Conservation (phyloP, 2,113 vertebrate genomes). For the Gambusia affinis region DNA sequence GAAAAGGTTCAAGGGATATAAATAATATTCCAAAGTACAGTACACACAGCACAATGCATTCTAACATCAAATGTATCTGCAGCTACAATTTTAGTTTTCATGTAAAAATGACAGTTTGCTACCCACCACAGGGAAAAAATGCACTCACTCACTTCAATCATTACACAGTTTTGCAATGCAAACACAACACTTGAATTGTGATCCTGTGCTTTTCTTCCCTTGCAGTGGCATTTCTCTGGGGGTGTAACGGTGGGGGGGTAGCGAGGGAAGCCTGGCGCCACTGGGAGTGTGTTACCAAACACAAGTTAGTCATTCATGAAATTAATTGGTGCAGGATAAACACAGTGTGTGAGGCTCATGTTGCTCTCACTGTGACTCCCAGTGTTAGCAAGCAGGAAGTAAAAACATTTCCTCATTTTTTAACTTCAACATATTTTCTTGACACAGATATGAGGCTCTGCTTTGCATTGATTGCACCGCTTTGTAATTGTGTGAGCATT, state of each 20-base stretch:
- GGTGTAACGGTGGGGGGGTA: slow-evolving; percentile 24
- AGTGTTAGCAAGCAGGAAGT: slow-evolving; percentile 40
- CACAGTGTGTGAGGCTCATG: slow-evolving; percentile 47
- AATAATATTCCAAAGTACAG: neutral
- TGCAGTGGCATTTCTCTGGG: slow-evolving; percentile 49
- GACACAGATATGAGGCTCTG: neutral
- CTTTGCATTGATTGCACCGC: neutral
- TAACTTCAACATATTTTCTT: neutral
- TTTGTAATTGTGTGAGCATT: slow-evolving; percentile 21
- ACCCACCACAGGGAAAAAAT: slow-evolving; percentile 4
- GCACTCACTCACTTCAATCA: slow-evolving; percentile 42
- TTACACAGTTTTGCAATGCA: slow-evolving; percentile 35
- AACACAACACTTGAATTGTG: slow-evolving; percentile 56
- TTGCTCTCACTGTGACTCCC: slow-evolving; percentile 44
- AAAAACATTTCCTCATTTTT: slow-evolving; percentile 10
- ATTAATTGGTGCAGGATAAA: slow-evolving; percentile 78
- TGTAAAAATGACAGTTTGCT: neutral
- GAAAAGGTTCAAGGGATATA: neutral
- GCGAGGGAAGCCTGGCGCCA: slow-evolving; percentile 66
- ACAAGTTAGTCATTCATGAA: slow-evolving; percentile 82
- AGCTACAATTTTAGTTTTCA: neutral
- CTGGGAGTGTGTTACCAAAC: slow-evolving; percentile 78
- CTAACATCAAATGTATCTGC: too few species aligned
- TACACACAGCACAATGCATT: neutral
- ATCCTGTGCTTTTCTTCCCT: slow-evolving; percentile 57